Evolutionary conservation across 2,888 invertebrate species (phyloP).

Genomic region (Calephelis perditalis): DNA sequence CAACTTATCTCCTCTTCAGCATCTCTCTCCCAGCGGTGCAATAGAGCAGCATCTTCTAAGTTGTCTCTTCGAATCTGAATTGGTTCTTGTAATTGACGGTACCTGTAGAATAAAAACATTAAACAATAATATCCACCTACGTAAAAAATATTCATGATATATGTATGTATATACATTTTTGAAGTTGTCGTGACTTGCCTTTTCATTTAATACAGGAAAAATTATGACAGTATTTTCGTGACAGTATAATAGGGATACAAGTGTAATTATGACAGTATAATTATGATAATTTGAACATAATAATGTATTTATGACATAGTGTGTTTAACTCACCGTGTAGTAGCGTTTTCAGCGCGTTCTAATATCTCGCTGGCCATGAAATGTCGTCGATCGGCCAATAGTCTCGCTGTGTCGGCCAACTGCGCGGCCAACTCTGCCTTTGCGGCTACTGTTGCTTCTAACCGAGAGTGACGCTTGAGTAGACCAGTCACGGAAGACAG

Average conservation of each 20-base stretch:
- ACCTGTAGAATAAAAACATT: slow-evolving; percentile 60
- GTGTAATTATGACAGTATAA: too few relatives aligned
- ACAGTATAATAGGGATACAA: too few relatives aligned
- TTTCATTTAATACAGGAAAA: too few relatives aligned
- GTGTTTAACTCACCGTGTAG: neutral
- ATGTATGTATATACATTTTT: too few relatives aligned
- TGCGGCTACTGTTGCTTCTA: neutral
- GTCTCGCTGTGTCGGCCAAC: slow-evolving; percentile 1
- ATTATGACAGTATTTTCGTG: too few relatives aligned
- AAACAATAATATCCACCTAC: slow-evolving; percentile 37
- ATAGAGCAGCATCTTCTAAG: slow-evolving; percentile 90
- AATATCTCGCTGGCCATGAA: slow-evolving; percentile 5
- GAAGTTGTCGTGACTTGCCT: too few relatives aligned
- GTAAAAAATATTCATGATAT: too few relatives aligned
- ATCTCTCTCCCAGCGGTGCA: slow-evolving; percentile 94
- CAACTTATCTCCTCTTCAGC: slow-evolving; percentile 95
- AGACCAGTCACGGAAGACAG: neutral
- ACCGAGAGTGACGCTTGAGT: neutral
- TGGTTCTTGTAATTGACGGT: slow-evolving; percentile 91
- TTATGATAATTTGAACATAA: too few relatives aligned
- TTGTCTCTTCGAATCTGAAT: slow-evolving; percentile 94
- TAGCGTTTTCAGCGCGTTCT: neutral
- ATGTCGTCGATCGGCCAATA: neutral
- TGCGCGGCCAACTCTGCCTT: slow-evolving; percentile 2
- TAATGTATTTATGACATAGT: too few relatives aligned